A percentile compares a stretch with the other conserved stretches of the same genome.
Conservation (phyloP, 2,113 vertebrate genomes). For the Nesogale talazaci region DNA sequence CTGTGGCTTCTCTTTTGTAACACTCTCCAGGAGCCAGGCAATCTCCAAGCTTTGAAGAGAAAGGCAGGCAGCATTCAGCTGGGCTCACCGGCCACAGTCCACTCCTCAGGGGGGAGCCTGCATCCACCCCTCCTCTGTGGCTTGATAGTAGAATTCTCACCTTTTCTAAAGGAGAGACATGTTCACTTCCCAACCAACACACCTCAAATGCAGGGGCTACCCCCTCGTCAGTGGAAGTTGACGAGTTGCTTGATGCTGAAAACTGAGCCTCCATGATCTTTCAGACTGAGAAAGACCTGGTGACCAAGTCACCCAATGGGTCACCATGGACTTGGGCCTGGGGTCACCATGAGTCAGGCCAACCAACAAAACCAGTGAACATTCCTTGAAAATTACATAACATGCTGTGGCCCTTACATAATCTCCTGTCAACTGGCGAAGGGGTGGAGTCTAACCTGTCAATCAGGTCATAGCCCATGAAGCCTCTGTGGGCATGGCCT, state of each 20-base stretch:
- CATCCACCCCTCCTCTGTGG: too few species aligned
- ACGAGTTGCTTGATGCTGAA: background rate
- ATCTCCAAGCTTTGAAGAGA: conserved; percentile 34
- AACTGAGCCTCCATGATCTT: background rate
- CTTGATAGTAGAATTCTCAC: too few species aligned
- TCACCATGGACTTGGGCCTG: too few species aligned
- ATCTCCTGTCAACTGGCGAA: too few species aligned
- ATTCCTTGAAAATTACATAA: too few species aligned
- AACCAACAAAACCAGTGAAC: too few species aligned
- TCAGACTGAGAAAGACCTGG: background rate
- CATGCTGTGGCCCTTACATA: too few species aligned
- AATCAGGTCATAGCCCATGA: too few species aligned
- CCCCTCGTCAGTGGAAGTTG: background rate
- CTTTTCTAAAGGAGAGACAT: background rate
- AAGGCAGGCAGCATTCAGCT: background rate
- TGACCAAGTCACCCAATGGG: background rate
- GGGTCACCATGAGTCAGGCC: too few species aligned
- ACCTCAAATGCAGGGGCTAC: background rate
- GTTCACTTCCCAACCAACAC: background rate
- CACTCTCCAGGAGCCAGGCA: conserved; percentile 34
- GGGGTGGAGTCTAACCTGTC: too few species aligned
- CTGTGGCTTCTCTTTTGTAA: conserved; percentile 29
- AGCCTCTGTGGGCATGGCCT: too few species aligned
- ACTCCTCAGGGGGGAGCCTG: too few species aligned
- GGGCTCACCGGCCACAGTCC: background rate